Conservation (phyloP, 2,888 invertebrate genomes). For the Merodon equestris region DNA sequence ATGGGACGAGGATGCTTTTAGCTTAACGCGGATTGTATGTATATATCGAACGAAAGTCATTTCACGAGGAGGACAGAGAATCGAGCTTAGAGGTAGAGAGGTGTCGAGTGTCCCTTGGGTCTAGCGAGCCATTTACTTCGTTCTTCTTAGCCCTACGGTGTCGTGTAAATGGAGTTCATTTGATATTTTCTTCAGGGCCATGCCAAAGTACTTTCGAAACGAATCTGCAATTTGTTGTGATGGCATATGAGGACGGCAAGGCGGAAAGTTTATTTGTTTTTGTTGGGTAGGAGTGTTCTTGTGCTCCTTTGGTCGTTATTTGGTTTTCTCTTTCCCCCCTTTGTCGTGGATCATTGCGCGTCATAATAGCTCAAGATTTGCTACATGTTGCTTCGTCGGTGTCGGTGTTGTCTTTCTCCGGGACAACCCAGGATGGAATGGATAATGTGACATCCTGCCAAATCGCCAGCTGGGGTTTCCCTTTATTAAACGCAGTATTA, state of each 20-base stretch:
- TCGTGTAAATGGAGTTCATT: no score
- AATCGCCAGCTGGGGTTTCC: conserved; percentile 48
- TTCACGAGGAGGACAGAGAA: conserved; percentile 45
- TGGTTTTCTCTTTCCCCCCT: no score
- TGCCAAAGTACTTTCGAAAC: conserved; percentile 35
- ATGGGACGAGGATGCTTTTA: conserved; percentile 54
- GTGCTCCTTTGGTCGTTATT: no score
- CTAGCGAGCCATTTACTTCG: no score
- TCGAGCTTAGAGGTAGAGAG: no score
- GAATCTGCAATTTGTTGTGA: conserved; percentile 40
- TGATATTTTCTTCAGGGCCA: neutral
- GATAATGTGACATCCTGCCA: conserved; percentile 55
- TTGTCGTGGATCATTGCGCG: conserved; percentile 13
- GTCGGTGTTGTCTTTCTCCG: conserved; percentile 15
- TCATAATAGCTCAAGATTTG: conserved; percentile 56
- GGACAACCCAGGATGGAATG: conserved; percentile 5
- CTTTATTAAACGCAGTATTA: conserved; percentile 51
- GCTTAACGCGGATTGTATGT: conserved; percentile 51
- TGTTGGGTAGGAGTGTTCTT: conserved; percentile 29
- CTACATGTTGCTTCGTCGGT: conserved; percentile 58
- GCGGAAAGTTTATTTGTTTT: conserved; percentile 37
- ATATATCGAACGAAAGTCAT: conserved; percentile 58
- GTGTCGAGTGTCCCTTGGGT: no score
- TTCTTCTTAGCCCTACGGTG: no score
- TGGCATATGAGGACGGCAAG: conserved; percentile 39